Evolutionary conservation across 37 sponge, comb jelly and placozoan species (phyloP), one percentile per base, ranked within the genome.

Genomic region (Petrosia ficiformis): DNA sequence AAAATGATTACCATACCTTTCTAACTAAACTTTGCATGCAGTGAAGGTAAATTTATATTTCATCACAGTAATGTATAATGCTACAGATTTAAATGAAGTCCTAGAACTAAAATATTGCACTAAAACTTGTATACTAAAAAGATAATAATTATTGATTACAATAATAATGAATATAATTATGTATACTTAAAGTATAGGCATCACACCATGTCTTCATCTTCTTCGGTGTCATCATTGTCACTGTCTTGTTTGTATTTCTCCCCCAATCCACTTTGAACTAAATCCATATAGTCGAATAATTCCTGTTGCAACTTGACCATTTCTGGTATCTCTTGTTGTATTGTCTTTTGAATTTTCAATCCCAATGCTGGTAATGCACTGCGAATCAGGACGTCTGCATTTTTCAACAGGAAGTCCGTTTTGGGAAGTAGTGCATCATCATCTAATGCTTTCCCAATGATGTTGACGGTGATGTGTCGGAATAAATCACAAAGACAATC

Each of bases 401-500:
- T 90, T 11, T 35, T 31, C 14, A 40, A 37, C 37, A 93, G 89
- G 77, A 79, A 89, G 0, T 85, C 90, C 5, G 21, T 30, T 57
- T 68, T 60, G 3, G 79, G 65, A 6, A 63, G 77, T 4, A 72
- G 24, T 31, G 78, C 77, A 40, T 84, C 71, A 36, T 87, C 91
- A 2, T 39, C 44, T 26, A 37, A 37, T 1, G 84, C 59, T 16
- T 92, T 85, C 78, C 89, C 83, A 25, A 48, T 39, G 67, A 76
- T 80, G 19, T 84, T 65, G 24, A 38, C 61, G 29, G 84, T 67
- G 35, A 81, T 82, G 68, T 85, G 73, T 6, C 29, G 41, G 73
- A 84, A 93, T 32, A 84, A 73, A 65, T 81, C 88, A 39, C 89
- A 80, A 41, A 87, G 80, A 42, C 77, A 81, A 26, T 73, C 80